Evolutionary conservation across 2,888 invertebrate genomes (phyloP).

Genomic region (Scaptomyza parva): DNA sequence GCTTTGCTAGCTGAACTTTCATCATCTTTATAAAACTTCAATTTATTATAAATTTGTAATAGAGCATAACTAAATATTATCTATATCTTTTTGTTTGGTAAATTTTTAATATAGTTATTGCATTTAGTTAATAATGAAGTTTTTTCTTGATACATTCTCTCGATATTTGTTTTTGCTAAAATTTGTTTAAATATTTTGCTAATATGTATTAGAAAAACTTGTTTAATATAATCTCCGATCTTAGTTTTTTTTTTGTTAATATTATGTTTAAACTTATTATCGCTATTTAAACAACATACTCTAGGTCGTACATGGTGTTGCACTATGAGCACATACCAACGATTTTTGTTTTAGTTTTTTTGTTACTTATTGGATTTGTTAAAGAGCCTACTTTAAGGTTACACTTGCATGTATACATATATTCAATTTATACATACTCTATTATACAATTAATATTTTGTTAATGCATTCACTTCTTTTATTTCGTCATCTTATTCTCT

Average conservation of each 20-base stretch:
- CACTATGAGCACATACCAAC: constrained; percentile 51
- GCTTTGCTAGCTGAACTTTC: constrained; percentile 49
- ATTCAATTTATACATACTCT: constrained; percentile 65
- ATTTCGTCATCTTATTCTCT: constrained; percentile 29
- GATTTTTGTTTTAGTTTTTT: constrained; percentile 25
- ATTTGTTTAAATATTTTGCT: constrained; percentile 79
- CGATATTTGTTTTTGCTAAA: constrained; percentile 67
- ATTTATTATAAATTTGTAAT: constrained; percentile 69
- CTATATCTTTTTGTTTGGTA: constrained; percentile 38
- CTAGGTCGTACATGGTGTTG: constrained; percentile 53
- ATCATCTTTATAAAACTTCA: constrained; percentile 64
- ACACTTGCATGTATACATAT: constrained; percentile 64
- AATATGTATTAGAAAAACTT: constrained; percentile 79
- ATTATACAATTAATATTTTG: constrained; percentile 60
- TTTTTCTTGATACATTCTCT: constrained; percentile 41
- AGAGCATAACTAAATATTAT: constrained; percentile 79
- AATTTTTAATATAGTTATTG: constrained; percentile 39
- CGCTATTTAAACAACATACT: constrained; percentile 57
- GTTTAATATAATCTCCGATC: constrained; percentile 37
- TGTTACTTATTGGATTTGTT: constrained; percentile 55
- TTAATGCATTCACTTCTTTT: constrained; percentile 43
- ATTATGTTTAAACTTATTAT: constrained; percentile 49
- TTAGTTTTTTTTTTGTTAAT: constrained; percentile 18
- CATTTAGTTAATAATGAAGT: constrained; percentile 45
- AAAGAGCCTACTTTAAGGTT: constrained; percentile 61